Base-by-base conservation (phyloP, 1,140 invertebrate genomes). In the Aphidius gifuensis region DNA sequence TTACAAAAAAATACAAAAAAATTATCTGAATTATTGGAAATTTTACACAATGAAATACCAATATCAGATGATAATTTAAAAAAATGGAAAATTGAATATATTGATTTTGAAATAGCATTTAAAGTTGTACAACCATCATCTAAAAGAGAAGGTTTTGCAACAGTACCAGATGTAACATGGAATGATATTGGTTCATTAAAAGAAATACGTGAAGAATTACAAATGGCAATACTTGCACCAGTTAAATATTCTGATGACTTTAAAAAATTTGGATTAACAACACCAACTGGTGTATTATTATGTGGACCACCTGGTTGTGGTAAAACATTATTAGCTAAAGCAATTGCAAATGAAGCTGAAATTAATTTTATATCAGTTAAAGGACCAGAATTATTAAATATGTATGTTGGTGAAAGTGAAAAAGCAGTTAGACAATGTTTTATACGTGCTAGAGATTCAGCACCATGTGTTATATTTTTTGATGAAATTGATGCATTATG, bases 331-430 rank as follows among this genome's bases (percentile, higher is more conserved):
- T 70, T 97, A 45, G 94, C 94, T 3, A 96, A 96, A 84, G 96
- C 95, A 40, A 88, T 98, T 58, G 94, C 95, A 5, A 97, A 98
- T 83, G 95, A 98, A 82, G 92, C 94, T 58, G 94, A 94, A 47
- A 91, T 98, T 9, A 98, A 97, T 80, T 98, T 98, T 69, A 96
- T 99, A 66, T 95, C 93, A 11, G 94, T 99, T 9, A 98, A 98
- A 82, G 97, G 96, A 9, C 95, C 96, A 8, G 96, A 99, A 81
- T 79, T 99, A 38, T 80, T 99, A 32, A 98, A 96, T 72, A 99
- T 97, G 93, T 99, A 99, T 82, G 94, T 99, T 43, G 98, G 98
- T 65, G 98, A 99, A 81, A 99, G 96, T 83, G 98, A 99, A 81
- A 85, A 93, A 71, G 95, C 95, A 5, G 94, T 99, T 0, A 83